phyloP scores from a whole-genome alignment of 1,140 invertebrate genomes.

The Carcinoscorpius rotundicauda region DNA sequence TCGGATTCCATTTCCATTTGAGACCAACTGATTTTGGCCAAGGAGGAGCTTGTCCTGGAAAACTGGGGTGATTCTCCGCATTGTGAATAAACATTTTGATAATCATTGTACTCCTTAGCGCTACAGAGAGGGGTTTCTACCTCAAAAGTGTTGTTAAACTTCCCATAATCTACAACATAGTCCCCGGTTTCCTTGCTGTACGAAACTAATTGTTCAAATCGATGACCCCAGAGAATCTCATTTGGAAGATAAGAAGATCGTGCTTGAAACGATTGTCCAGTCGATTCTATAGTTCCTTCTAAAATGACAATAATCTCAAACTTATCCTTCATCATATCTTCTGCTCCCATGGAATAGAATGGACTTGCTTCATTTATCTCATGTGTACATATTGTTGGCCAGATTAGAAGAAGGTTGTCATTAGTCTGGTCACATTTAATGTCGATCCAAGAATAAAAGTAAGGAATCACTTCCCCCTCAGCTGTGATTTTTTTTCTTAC shows the following conservation, averaged over 20 bases:
- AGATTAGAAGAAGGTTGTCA: constrained; percentile 79
- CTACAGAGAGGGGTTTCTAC: constrained; percentile 85
- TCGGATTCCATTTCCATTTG: no score
- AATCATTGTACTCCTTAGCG: constrained; percentile 62
- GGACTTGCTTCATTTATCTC: constrained; percentile 74
- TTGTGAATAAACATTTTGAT: constrained; percentile 7
- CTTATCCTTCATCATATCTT: constrained; percentile 72
- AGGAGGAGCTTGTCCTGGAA: no score
- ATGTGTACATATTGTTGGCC: constrained; percentile 71
- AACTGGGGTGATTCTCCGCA: no score
- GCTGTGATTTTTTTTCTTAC: constrained; percentile 41
- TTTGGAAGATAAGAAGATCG: constrained; percentile 80
- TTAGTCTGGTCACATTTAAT: constrained; percentile 68
- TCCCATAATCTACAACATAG: constrained; percentile 87
- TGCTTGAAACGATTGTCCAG: constrained; percentile 48
- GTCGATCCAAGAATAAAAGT: constrained; percentile 36
- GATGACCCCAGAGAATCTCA: constrained; percentile 90
- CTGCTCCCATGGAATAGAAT: constrained; percentile 68
- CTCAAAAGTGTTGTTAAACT: constrained; percentile 83
- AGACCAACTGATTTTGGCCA: no score
- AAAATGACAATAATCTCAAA: constrained; percentile 95
- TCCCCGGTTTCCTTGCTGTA: constrained; percentile 85
- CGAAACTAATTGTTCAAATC: constrained; percentile 75
- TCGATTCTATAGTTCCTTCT: constrained; percentile 87
- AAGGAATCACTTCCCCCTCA: constrained; percentile 39